phyloP scores from a whole-genome alignment of 2,113 vertebrate genomes.

The Naja naja region DNA sequence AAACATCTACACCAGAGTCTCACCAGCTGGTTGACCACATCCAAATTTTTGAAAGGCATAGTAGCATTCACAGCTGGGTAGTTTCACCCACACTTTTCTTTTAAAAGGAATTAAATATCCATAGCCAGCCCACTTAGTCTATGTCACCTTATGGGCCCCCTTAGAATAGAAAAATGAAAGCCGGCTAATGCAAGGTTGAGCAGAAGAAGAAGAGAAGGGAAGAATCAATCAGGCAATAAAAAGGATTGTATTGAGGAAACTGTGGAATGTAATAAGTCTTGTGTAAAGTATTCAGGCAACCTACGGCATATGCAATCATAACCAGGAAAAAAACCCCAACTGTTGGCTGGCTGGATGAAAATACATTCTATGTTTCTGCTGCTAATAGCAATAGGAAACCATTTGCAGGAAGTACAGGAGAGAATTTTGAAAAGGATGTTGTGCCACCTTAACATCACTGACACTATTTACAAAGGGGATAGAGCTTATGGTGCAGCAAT shows the following conservation, averaged over 20 bases:
- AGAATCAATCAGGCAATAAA: background rate
- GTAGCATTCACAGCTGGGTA: background rate
- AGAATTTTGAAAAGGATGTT: background rate
- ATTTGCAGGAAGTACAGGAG: background rate
- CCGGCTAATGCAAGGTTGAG: background rate
- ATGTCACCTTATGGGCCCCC: too few relatives aligned
- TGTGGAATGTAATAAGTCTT: background rate
- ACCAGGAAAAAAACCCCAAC: background rate
- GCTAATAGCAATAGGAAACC: background rate
- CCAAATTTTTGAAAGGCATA: background rate
- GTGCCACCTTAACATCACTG: background rate
- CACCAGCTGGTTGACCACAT: background rate
- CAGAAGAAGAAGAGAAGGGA: background rate
- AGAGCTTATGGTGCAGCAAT: background rate
- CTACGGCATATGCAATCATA: background rate
- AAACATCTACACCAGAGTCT: background rate
- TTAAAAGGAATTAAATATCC: background rate
- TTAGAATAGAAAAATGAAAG: background rate
- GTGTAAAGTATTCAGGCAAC: background rate
- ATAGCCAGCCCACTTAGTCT: background rate
- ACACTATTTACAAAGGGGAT: background rate
- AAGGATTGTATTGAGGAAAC: background rate
- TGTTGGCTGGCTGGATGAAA: background rate
- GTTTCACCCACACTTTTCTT: background rate
- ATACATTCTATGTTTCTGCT: background rate